phyloP scores from a whole-genome alignment of 2,888 invertebrate species.

The Volucella zonaria region DNA sequence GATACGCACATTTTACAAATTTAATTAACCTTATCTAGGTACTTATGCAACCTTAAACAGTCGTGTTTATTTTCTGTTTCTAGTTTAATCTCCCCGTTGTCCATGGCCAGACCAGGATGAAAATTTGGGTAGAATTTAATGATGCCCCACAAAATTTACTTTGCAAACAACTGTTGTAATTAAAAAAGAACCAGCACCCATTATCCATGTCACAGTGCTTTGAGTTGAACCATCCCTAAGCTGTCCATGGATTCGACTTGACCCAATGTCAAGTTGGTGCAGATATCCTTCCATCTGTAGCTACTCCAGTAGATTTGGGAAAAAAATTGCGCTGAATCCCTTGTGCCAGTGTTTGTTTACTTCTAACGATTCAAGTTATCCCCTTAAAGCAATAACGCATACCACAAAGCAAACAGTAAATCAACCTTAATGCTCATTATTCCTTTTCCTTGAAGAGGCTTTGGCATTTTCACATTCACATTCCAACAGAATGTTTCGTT shows the following conservation, averaged over 20 bases:
- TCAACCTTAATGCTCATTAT: conserved; percentile 11
- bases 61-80: conserved; percentile 31
- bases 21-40: conserved; percentile 45
- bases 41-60: conserved; percentile 45
- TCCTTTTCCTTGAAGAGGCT: conserved; percentile 11
- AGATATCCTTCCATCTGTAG: conserved; percentile 7
- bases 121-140: conserved; percentile 25
- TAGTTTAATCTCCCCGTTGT: conserved; percentile 27
- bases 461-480: neutral
- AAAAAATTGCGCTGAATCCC: conserved; percentile 11
- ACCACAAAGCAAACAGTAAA: conserved; percentile 12
- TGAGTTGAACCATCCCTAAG: neutral
- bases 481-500: neutral
- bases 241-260: conserved; percentile 3
- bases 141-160: conserved; percentile 43
- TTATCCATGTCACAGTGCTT: conserved; percentile 23
- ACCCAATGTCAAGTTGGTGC: conserved; percentile 21
- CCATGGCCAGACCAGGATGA: neutral
- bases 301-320: conserved; percentile 15
- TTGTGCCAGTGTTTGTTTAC: conserved; percentile 6
- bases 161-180: conserved; percentile 28
- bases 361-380: neutral
- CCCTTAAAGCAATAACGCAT: conserved; percentile 15
- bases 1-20: conserved; percentile 50
- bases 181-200: conserved; percentile 7